A percentile compares a stretch with the other conserved stretches of the same genome.
phyloP scores from a whole-genome alignment of 2,888 invertebrate genomes.

The Drosophila pseudotakahashii region DNA sequence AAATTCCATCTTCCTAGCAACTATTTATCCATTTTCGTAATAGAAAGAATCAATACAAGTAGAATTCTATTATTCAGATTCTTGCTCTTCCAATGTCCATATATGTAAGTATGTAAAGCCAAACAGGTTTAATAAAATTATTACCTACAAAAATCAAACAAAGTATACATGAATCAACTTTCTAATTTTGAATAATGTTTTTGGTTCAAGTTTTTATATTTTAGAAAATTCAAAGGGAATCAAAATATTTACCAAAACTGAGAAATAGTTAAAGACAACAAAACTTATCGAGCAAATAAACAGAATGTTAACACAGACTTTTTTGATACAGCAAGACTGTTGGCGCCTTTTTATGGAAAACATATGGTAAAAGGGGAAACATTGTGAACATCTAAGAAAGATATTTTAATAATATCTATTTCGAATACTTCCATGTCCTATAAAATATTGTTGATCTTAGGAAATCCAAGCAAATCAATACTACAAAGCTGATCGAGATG shows the following conservation, averaged over 20 bases:
- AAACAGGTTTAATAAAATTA: background rate
- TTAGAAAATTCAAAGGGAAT: background rate
- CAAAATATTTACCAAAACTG: background rate
- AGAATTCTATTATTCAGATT: background rate
- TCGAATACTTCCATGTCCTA: background rate
- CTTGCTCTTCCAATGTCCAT: background rate
- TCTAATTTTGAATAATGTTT: background rate
- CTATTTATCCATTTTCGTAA: background rate
- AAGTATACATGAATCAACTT: background rate
- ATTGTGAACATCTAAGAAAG: background rate
- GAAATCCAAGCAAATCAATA: background rate
- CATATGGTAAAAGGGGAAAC: conserved; percentile 1
- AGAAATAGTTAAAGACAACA: background rate
- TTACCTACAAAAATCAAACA: background rate
- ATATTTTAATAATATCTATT: background rate
- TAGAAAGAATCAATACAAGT: background rate
- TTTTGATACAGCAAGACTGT: background rate
- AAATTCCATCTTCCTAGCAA: no score
- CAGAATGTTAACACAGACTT: background rate
- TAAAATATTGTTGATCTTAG: background rate
- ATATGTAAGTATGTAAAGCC: background rate
- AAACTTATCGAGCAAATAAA: background rate
- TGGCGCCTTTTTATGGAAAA: conserved; percentile 3
- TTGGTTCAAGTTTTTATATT: background rate
- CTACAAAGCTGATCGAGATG: background rate